Percentiles rank a stretch among this genome's conserved stretches.
Conservation (phyloP, 2,113 vertebrate species). For the Nesoenas mayeri region DNA sequence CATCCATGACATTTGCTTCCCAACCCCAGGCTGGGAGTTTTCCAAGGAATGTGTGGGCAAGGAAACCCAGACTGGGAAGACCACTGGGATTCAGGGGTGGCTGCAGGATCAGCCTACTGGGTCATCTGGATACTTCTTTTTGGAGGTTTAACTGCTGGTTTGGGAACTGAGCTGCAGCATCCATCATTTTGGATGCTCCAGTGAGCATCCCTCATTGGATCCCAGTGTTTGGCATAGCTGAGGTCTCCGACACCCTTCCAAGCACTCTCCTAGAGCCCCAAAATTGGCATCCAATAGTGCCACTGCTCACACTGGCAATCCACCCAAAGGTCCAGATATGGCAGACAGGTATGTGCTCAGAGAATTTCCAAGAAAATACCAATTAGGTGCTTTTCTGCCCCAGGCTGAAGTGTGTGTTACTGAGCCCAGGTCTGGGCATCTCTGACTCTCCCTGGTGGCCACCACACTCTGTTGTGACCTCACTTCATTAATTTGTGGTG, state of each 20-base stretch:
- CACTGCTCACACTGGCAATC: background rate
- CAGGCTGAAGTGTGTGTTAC: background rate
- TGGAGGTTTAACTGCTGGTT: background rate
- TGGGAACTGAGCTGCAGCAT: background rate
- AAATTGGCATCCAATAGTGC: background rate
- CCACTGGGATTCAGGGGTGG: background rate
- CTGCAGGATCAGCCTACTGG: background rate
- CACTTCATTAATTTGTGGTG: background rate
- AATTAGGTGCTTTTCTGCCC: background rate
- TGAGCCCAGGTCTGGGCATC: background rate
- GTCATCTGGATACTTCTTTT: background rate
- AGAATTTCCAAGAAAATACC: background rate
- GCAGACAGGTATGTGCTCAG: background rate
- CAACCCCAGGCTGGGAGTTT: background rate
- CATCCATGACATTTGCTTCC: background rate
- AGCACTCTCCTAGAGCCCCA: background rate
- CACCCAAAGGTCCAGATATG: rapidly evolving
- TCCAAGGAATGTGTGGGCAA: background rate
- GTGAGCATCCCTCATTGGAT: background rate
- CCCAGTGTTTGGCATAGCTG: background rate
- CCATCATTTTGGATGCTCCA: background rate
- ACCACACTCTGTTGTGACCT: too few species aligned
- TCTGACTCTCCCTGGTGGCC: rapidly evolving
- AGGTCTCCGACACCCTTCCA: background rate
- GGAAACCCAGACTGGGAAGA: background rate